Conservation (phyloP, 2,797 vertebrate genomes). For the Gymnocypris eckloni region DNA sequence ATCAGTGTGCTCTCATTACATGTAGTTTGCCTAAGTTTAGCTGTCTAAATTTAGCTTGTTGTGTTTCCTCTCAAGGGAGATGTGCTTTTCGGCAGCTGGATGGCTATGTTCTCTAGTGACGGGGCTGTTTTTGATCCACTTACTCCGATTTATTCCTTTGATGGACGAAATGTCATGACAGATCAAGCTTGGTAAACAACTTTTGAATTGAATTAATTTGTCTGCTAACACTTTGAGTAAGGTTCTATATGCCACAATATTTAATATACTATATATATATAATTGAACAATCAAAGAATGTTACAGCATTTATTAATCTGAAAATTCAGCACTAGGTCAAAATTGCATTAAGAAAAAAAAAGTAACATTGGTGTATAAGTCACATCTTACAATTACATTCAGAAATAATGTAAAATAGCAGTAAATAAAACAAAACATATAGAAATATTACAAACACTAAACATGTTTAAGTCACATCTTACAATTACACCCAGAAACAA, state of each 20-base stretch:
- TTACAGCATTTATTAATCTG: background rate
- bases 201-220: background rate
- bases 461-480: background rate
- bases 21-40: background rate
- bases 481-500: no score
- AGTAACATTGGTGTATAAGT: background rate
- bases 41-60: slow-evolving; percentile 2
- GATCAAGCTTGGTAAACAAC: slow-evolving; percentile 86
- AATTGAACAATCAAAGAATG: background rate
- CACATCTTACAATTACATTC: background rate
- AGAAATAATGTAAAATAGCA: background rate
- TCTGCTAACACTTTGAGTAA: background rate
- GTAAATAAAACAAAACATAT: background rate
- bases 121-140: slow-evolving; percentile 83
- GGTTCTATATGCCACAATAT: background rate
- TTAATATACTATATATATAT: background rate
- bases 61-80: slow-evolving; percentile 79
- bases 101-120: slow-evolving; percentile 88
- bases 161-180: slow-evolving; percentile 88
- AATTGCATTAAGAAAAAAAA: background rate
- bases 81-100: slow-evolving; percentile 89
- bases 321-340: background rate
- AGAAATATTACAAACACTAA: background rate
- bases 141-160: slow-evolving; percentile 91
- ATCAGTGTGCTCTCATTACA: background rate